Evolutionary conservation across 2,888 invertebrate genomes (phyloP), one percentile per base, ranked within the genome.

Genomic region (Caenorhabditis imperialis): DNA sequence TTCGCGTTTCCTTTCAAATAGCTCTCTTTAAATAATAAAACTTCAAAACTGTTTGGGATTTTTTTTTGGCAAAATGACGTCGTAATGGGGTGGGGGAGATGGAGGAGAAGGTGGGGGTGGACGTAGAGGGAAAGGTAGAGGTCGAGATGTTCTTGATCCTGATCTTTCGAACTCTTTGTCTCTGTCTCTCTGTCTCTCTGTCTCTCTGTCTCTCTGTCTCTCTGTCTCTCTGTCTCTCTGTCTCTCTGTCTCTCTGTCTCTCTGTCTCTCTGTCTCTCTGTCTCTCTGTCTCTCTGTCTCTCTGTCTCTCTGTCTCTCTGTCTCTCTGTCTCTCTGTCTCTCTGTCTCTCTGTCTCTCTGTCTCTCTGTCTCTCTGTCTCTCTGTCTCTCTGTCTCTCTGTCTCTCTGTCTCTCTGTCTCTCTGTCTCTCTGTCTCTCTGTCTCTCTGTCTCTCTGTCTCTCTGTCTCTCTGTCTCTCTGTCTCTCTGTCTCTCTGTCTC

Each of bases 161-260:
- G n/a, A n/a, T 40, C 40, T 16, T 40, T 16, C 5, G 5, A 6
- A 5, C 40, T 14, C 4, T 14, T 40, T 18, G 6, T 16, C 40
- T 16, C 14, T 40, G 40, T 40, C 18, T 18, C 14, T 40, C 18
- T 16, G 40, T 14, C 18, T 18, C 40, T 40, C 8, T 40, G 14
- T 40, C 18, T 18, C 18, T 16, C n/a, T 14, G 40, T 40, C 14
- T 40, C 40, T 14, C 8, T 16, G 14, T 18, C 14, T 40, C 18
- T 40, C 8, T 40, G 18, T 40, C 40, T 14, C 40, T 40, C 14
- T 40, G n/a, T 40, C 40, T 40, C 18, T 40, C 40, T 40, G n/a
- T 40, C 40, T 40, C 40, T 40, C 40, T 40, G n/a, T 40, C 40
- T 40, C 40, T 40, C 40, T 40, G n/a, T 40, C 40, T 40, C 40